phyloP scores from a whole-genome alignment of 2,113 vertebrate species.

The Engystomops pustulosus region DNA sequence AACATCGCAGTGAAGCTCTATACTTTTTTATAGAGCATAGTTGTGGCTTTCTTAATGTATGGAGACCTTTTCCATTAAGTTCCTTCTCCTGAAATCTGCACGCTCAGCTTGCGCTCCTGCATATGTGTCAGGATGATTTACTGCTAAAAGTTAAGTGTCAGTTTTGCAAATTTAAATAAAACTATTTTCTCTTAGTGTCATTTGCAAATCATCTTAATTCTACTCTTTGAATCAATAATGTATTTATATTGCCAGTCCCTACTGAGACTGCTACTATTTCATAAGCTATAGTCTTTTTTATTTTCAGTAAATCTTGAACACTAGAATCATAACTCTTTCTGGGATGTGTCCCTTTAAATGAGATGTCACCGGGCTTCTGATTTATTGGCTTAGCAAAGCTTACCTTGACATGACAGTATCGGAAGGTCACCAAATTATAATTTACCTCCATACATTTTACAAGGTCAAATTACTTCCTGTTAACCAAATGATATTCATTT shows the following conservation, averaged over 20 bases:
- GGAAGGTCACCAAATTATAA: background rate
- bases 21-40: background rate
- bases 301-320: background rate
- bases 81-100: background rate
- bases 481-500: background rate
- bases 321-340: background rate
- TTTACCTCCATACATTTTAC: background rate
- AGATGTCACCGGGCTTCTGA: background rate
- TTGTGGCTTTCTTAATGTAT: background rate
- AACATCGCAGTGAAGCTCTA: background rate
- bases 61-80: background rate
- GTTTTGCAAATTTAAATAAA: background rate
- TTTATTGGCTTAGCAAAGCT: background rate
- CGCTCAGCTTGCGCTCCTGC: background rate
- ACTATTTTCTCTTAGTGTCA: background rate
- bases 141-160: background rate
- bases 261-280: background rate
- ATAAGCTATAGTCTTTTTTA: background rate
- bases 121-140: background rate
- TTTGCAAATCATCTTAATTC: background rate
- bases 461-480: slow-evolving; percentile 12
- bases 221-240: background rate
- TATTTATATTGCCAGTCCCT: background rate
- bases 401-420: background rate
- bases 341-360: slow-evolving; percentile 23